Conservation (phyloP, 2,888 invertebrate genomes). For the Cataglyphis livida region DNA sequence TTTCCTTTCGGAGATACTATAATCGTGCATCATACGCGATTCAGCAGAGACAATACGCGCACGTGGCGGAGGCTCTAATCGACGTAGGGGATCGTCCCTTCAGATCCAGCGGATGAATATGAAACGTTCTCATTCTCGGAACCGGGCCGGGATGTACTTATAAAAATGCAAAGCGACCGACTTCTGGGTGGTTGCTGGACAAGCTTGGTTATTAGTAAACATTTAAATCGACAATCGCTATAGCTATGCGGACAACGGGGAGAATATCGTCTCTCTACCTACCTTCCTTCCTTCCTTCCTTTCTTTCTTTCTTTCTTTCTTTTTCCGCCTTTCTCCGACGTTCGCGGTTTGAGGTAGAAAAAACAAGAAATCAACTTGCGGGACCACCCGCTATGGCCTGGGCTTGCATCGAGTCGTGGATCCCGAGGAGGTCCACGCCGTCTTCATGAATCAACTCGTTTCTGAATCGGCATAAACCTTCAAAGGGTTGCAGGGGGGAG, state of each 20-base stretch:
- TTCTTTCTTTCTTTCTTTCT: conserved; percentile 59
- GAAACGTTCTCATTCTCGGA: conserved; percentile 82
- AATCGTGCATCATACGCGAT: conserved; percentile 64
- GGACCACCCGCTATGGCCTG: conserved; percentile 85
- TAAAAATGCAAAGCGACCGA: conserved; percentile 85
- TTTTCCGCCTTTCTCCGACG: conserved; percentile 58
- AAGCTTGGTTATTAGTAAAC: conserved; percentile 86
- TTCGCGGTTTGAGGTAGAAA: conserved; percentile 76
- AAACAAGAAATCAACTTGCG: conserved; percentile 85
- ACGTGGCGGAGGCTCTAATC: conserved; percentile 27
- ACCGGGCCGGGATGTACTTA: conserved; percentile 81
- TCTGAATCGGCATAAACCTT: conserved; percentile 85
- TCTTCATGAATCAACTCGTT: conserved; percentile 85
- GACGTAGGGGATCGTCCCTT: conserved; percentile 55
- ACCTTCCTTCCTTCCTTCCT: conserved; percentile 3
- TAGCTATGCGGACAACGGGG: conserved; percentile 73
- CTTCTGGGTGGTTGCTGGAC: conserved; percentile 85
- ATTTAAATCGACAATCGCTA: conserved; percentile 85
- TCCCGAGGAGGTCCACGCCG: conserved; percentile 85
- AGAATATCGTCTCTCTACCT: conserved; percentile 70
- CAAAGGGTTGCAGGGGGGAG: conserved; percentile 71
- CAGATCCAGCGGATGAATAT: conserved; percentile 79
- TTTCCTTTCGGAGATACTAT: not conserved
- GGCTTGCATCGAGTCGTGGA: conserved; percentile 80
- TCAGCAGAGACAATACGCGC: conserved; percentile 67